These are phyloP conservation scores for Phyllotreta striolata DNA, from an alignment of 2,888 invertebrate species.

Conservation along the genomic window DNA sequence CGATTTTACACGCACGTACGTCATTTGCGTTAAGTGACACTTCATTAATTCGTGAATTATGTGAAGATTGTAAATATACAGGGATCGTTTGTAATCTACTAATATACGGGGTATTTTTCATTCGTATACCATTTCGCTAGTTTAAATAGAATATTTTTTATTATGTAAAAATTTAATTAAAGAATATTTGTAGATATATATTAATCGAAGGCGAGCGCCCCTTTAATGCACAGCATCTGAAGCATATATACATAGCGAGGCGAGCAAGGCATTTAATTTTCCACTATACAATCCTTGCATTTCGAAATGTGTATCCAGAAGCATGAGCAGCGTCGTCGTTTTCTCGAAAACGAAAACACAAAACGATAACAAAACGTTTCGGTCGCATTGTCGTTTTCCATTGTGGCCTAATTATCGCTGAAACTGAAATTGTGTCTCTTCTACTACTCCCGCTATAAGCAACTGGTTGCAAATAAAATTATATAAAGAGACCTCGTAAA, in stretches of 20 bases:
- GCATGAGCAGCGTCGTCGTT: slow-evolving; percentile 14
- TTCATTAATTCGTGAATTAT: too few relatives aligned
- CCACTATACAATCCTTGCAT: neutral
- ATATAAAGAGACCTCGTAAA: slow-evolving; percentile 50
- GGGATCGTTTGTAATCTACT: too few relatives aligned
- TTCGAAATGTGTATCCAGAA: slow-evolving; percentile 18
- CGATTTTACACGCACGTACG: too few relatives aligned
- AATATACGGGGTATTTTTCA: too few relatives aligned
- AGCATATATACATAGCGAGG: neutral
- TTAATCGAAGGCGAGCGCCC: neutral
- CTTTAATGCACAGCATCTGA: slow-evolving; percentile 7
- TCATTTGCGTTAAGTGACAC: too few relatives aligned
- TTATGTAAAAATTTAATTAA: too few relatives aligned
- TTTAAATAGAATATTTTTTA: too few relatives aligned
- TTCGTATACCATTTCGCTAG: too few relatives aligned
- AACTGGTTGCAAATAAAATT: slow-evolving; percentile 53
- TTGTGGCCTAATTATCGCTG: slow-evolving; percentile 32
- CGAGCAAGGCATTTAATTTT: slow-evolving; percentile 12
- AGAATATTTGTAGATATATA: too few relatives aligned
- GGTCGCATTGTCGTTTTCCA: slow-evolving; percentile 26
- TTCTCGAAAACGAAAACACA: slow-evolving; percentile 15
- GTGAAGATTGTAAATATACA: too few relatives aligned
- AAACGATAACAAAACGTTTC: slow-evolving; percentile 22
- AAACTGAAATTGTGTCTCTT: slow-evolving; percentile 22
- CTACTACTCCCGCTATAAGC: slow-evolving; percentile 31